Evolutionary conservation across 1,140 invertebrate species (phyloP), one percentile per base, ranked within the genome.

Genomic region (Samia ricini): DNA sequence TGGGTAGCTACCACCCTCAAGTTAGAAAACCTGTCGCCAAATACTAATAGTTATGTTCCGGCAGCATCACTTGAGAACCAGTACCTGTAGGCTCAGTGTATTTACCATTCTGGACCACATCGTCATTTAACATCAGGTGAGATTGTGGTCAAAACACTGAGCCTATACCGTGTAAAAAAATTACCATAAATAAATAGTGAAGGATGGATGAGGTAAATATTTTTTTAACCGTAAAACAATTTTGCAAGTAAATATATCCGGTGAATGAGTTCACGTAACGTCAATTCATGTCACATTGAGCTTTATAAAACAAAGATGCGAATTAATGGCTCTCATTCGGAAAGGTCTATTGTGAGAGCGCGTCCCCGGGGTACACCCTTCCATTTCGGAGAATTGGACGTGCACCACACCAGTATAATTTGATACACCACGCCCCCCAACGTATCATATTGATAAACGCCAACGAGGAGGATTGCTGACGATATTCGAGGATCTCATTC

Each of bases 231-330:
- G 64, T 69, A 76, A 79, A 82, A 70, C 72, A 71, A 75, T 73
- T 72, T 72, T 66, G 67, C 69, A 71, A 68, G 72, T 73, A 85
- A 81, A 81, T 79, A 80, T 85, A 42, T 15, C 33, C 76, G 74
- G 72, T 78, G 80, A 81, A 83, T 82, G 78, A 83, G 76, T 68
- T 81, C 71, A 68, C 77, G 76, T 77, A 77, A 79, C 73, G 83
- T 85, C 83, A 74, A 82, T 81, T 81, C 74, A 67, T 74, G 83
- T 88, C 84, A 79, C 80, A 81, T 74, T 71, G 72, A 78, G 77
- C 79, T 83, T 85, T 85, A 83, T 86, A 84, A 86, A 87, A 88
- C 85, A 89, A 88, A 86, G 83, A 88, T 84, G 77, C 76, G 85
- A 88, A 88, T 89, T 89, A 89, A 87, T 87, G 82, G 82, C 69